Percentiles rank a stretch among this genome's conserved stretches.
These are phyloP conservation scores for Apodemus sylvaticus DNA, from an alignment of 2,113 vertebrate species.

Conservation along the genomic window DNA sequence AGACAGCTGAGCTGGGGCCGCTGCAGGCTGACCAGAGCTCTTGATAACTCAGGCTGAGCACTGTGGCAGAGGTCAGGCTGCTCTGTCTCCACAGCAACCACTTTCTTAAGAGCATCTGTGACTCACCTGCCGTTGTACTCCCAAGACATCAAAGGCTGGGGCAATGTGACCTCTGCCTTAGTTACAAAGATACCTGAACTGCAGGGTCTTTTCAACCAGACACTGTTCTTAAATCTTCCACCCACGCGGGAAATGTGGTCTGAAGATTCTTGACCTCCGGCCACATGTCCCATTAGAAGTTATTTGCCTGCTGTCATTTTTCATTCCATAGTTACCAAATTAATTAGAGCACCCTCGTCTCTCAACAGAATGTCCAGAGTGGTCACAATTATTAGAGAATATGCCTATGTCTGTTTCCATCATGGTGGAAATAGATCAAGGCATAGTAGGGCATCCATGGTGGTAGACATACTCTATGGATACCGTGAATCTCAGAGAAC, in stretches of 20 bases:
- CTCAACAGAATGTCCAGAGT: not conserved
- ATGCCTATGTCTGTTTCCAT: not conserved
- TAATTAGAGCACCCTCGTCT: not conserved
- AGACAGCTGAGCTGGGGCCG: not conserved
- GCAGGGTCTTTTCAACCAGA: not conserved
- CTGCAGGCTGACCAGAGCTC: not conserved
- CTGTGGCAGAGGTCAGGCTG: not conserved
- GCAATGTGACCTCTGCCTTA: not conserved
- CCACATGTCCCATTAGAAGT: not conserved
- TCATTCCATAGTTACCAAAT: conserved; percentile 41
- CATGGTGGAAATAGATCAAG: not conserved
- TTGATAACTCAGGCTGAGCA: not conserved
- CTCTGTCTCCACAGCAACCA: not conserved
- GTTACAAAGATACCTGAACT: not conserved
- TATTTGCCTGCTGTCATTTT: not conserved
- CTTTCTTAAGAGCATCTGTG: not conserved
- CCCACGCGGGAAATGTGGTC: not conserved
- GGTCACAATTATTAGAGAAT: not conserved
- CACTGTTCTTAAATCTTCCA: not conserved
- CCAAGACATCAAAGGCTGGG: not conserved
- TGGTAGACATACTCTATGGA: not conserved
- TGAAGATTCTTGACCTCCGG: not conserved
- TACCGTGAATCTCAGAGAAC: not conserved
- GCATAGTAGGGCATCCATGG: not conserved
- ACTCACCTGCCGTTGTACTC: not conserved